Percentiles rank a stretch among this genome's conserved stretches.
Conservation (phyloP, 2,113 vertebrate species). For the Zootoca vivipara region DNA sequence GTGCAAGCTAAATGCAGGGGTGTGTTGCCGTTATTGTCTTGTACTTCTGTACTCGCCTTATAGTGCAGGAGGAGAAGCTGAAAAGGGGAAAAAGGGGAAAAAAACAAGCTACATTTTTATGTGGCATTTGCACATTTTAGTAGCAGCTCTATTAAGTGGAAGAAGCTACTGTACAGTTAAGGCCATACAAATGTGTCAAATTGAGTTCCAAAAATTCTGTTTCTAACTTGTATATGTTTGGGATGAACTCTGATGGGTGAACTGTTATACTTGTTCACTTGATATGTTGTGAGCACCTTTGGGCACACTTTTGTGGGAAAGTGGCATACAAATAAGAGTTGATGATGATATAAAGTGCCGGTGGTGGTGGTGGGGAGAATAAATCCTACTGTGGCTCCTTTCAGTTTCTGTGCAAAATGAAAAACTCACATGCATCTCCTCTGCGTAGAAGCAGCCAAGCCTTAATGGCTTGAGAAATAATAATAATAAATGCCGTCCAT, state of each 20-base stretch:
- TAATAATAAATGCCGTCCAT: too few species aligned
- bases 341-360: too few species aligned
- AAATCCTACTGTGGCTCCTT: slow-evolving; percentile 18
- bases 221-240: too few species aligned
- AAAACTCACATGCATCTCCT: slow-evolving; percentile 8
- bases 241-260: too few species aligned
- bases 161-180: too few species aligned
- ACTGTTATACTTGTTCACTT: too few species aligned
- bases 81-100: slow-evolving; percentile 48
- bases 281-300: too few species aligned
- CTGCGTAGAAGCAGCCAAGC: slow-evolving; percentile 15
- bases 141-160: background rate
- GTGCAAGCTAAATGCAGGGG: slow-evolving; percentile 94
- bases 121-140: background rate
- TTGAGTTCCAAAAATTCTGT: too few species aligned
- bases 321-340: too few species aligned
- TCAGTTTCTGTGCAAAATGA: slow-evolving; percentile 32
- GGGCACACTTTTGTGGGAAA: too few species aligned
- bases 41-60: slow-evolving; percentile 85
- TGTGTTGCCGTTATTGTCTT: slow-evolving; percentile 94
- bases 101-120: slow-evolving; percentile 20
- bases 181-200: too few species aligned
- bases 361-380: too few species aligned
- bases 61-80: slow-evolving; percentile 95
- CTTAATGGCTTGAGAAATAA: background rate